A percentile compares a stretch with the other conserved stretches of the same genome.
phyloP scores from a whole-genome alignment of 1,140 invertebrate genomes.

The Rhizoglyphus robini region DNA sequence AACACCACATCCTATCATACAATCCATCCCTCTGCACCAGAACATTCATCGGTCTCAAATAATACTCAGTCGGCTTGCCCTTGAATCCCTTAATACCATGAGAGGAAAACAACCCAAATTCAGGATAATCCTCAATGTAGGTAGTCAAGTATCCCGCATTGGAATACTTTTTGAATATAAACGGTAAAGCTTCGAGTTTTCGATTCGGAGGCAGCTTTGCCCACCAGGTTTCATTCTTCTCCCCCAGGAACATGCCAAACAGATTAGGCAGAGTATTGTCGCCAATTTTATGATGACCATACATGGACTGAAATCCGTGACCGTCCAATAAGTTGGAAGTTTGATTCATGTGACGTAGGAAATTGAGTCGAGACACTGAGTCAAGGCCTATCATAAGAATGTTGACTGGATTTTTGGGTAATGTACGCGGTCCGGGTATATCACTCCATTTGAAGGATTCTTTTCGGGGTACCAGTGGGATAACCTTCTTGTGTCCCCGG shows the following conservation, averaged over 20 bases:
- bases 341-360: background rate
- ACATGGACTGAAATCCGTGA: background rate
- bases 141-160: conserved; percentile 26
- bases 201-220: conserved; percentile 6
- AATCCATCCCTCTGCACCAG: background rate
- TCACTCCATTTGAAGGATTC: background rate
- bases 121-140: conserved; percentile 27
- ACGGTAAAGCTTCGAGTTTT: conserved; percentile 24
- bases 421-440: background rate
- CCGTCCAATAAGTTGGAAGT: background rate
- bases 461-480: background rate
- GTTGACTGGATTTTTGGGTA: background rate
- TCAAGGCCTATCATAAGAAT: background rate
- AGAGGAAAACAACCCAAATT: conserved; percentile 27
- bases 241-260: conserved; percentile 32
- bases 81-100: conserved; percentile 25
- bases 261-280: conserved; percentile 39
- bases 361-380: background rate
- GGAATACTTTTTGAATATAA: conserved; percentile 27
- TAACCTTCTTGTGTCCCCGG: background rate
- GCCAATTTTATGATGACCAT: conserved; percentile 31
- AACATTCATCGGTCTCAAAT: conserved; percentile 21
- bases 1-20: background rate
- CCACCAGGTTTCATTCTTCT: conserved; percentile 13
- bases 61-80: conserved; percentile 28